phyloP scores from a whole-genome alignment of 2,797 vertebrate genomes.

The Rhabdomys pumilio region DNA sequence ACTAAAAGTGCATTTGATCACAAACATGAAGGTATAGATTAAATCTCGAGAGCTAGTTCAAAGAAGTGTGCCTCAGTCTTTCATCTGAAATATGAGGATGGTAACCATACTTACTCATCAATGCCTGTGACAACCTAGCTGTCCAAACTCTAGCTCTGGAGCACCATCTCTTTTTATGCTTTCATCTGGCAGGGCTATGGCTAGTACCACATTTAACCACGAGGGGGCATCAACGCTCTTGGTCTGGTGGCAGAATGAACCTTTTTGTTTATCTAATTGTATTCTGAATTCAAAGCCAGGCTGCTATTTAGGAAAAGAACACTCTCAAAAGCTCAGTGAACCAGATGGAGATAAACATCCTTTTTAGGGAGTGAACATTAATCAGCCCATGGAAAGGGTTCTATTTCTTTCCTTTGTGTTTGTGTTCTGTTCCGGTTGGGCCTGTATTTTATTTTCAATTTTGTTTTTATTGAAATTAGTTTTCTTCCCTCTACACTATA shows the following conservation, averaged over 20 bases:
- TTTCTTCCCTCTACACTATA: neutral
- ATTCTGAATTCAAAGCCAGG: slow-evolving; percentile 48
- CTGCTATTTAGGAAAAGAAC: slow-evolving; percentile 59
- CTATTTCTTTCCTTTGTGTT: neutral
- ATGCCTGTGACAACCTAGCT: neutral
- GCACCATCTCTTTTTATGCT: neutral
- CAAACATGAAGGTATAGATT: slow-evolving; percentile 38
- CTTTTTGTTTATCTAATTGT: slow-evolving; percentile 53
- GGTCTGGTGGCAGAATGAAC: neutral
- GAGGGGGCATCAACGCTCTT: slow-evolving; percentile 70
- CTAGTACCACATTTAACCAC: slow-evolving; percentile 45
- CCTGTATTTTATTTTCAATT: neutral
- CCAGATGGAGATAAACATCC: slow-evolving; percentile 13
- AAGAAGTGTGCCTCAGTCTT: neutral
- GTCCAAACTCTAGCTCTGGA: neutral
- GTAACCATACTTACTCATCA: neutral
- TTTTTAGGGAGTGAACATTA: neutral
- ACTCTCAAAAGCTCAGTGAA: slow-evolving; percentile 60
- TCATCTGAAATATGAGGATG: slow-evolving; percentile 39
- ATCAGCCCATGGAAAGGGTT: neutral
- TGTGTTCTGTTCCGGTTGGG: neutral
- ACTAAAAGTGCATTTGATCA: neutral
- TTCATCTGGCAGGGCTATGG: neutral
- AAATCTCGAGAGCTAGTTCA: neutral
- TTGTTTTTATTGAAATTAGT: neutral